Percentiles rank a stretch among this genome's conserved stretches.
phyloP scores from a whole-genome alignment of 2,113 vertebrate species.

The Spheniscus mendiculus region DNA sequence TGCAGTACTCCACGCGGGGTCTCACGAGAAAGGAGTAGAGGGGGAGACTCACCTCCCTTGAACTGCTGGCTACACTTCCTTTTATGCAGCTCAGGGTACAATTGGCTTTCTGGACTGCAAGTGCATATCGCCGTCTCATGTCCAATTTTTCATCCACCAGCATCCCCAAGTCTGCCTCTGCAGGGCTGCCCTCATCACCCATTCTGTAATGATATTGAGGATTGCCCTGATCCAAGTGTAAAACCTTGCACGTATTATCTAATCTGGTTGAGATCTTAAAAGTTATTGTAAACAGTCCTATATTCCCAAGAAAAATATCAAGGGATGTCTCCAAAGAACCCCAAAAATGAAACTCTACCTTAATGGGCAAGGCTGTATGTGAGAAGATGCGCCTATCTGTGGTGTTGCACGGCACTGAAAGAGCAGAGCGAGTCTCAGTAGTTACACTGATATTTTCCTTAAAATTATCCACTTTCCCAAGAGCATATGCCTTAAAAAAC shows the following conservation, averaged over 20 bases:
- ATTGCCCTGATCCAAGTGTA: background rate
- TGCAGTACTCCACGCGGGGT: background rate
- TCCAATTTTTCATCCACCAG: background rate
- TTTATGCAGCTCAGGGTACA: background rate
- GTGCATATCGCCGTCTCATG: too few relatives aligned
- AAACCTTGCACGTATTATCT: background rate
- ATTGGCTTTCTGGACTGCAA: background rate
- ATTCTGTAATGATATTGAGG: background rate
- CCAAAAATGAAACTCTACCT: background rate
- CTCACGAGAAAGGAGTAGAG: background rate
- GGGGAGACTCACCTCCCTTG: background rate
- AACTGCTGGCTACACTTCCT: background rate
- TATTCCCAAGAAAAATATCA: background rate
- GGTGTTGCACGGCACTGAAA: background rate
- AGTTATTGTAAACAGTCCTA: background rate
- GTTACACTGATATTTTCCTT: background rate
- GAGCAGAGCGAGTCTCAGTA: background rate
- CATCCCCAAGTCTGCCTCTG: background rate
- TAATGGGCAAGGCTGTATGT: background rate
- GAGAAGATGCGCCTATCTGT: background rate
- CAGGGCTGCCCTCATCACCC: background rate
- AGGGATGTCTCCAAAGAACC: background rate
- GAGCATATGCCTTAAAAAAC: fast-evolving
- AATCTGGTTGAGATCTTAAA: background rate
- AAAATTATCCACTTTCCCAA: background rate